Conservation (phyloP, 2,888 invertebrate genomes). For the Acleris emargana region DNA sequence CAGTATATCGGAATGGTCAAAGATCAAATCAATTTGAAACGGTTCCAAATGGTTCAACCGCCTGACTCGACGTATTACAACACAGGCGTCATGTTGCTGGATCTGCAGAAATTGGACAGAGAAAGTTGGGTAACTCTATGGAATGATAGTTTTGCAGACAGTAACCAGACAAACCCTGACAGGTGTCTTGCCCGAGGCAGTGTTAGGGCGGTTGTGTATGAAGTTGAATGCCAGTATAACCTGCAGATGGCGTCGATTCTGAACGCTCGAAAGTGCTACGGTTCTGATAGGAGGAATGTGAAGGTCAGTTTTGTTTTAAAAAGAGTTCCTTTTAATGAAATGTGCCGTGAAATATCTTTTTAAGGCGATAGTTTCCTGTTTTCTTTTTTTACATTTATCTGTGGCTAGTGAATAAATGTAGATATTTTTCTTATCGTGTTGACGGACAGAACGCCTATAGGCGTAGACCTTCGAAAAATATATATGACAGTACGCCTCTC, state of each 20-base stretch:
- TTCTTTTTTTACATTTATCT: too few relatives aligned
- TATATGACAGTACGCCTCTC: too few relatives aligned
- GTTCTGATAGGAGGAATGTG: not conserved
- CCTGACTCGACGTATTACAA: not conserved
- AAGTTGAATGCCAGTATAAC: conserved; percentile 51
- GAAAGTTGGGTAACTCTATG: not conserved
- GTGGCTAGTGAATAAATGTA: too few relatives aligned
- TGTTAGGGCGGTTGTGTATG: not conserved
- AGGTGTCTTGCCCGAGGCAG: not conserved
- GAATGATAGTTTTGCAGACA: not conserved
- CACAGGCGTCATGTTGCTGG: not conserved
- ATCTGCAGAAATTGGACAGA: not conserved
- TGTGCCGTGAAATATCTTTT: too few relatives aligned
- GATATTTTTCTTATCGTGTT: too few relatives aligned
- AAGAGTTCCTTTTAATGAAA: too few relatives aligned
- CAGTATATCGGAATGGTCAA: not conserved
- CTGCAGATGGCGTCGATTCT: not conserved
- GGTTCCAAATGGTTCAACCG: not conserved
- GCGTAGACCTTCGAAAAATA: too few relatives aligned
- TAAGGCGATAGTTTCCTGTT: too few relatives aligned
- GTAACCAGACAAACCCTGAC: not conserved
- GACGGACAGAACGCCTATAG: too few relatives aligned
- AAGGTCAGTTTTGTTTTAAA: not conserved
- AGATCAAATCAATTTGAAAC: not conserved
- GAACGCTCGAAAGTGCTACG: not conserved